phyloP scores from a whole-genome alignment of 2,888 invertebrate species.

The Noctua fimbriata region DNA sequence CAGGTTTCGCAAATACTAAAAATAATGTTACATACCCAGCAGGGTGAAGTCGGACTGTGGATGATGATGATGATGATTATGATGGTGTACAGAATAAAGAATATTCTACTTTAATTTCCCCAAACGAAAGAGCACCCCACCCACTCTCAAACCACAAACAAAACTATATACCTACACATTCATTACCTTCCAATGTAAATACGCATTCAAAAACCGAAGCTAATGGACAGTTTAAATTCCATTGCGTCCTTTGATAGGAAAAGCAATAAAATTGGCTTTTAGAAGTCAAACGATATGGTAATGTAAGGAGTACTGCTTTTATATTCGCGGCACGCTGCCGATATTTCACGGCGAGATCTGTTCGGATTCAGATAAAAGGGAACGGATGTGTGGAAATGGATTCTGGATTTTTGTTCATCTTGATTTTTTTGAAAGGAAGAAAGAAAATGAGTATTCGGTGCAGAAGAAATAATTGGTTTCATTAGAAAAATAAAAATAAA shows the following conservation, averaged over 20 bases:
- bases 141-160: conserved; percentile 16
- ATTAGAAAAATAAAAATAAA: no score
- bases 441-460: background rate
- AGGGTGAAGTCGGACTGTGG: no score
- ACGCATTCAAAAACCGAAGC: conserved; percentile 61
- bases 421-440: background rate
- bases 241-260: conserved; percentile 81
- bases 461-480: no score
- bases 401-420: conserved; percentile 21
- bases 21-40: no score
- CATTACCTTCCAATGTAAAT: conserved; percentile 41
- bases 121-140: background rate
- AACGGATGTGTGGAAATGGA: conserved; percentile 70
- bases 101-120: background rate
- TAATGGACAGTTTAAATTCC: conserved; percentile 86
- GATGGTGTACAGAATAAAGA: no score
- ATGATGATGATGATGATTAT: no score
- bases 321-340: conserved; percentile 83
- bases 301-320: conserved; percentile 83
- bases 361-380: conserved; percentile 84
- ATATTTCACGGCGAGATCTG: conserved; percentile 88
- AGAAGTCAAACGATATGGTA: conserved; percentile 88
- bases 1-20: no score
- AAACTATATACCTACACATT: conserved; percentile 16
- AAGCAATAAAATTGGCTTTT: conserved; percentile 87